Evolutionary conservation across 2,888 invertebrate species (phyloP), one percentile per base, ranked within the genome.

Genomic region (Xanthia icteritia): DNA sequence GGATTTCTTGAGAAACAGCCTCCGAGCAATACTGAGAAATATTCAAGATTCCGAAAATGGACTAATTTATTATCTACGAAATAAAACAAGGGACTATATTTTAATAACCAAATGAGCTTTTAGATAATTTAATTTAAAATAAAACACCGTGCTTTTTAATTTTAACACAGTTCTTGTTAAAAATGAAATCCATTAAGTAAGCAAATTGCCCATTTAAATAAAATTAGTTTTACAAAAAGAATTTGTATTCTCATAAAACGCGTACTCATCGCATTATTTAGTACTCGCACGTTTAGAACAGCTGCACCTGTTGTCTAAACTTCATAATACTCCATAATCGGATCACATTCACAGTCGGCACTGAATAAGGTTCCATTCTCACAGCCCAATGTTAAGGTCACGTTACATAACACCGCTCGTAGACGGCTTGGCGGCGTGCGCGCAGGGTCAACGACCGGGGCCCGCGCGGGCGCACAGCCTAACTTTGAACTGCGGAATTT

Each of bases 381-480:
- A 91, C 91, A 90, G 90, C 90, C 93, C 93, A 95, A 94, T 94
- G 95, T 95, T 96, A 96, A 96, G 96, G 96, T 95, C 95, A 91
- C 86, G 89, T 96, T 95, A 95, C 93, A 94, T 95, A 95, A 95
- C 90, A 78, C 86, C 83, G 84, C 80, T 90, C 90, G 95, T 95
- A 96, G 96, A 96, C 96, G 95, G 96, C 96, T 93, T 96, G 96
- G 96, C 96, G 96, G 94, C 95, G 94, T 90, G 91, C 93, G 92
- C 93, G 89, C 87, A 85, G 90, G 93, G 90, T 93, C 94, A 92
- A 89, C 85, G 94, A 93, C 94, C 95, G 96, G 96, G 96, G 96
- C 94, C 94, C 90, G 93, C 93, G 93, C 93, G 92, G 95, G 94
- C 95, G 93, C 93, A 91, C 95, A 92, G 92, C 92, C 92, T 92